Evolutionary conservation across 2,113 vertebrate species (phyloP).

Genomic region (Petaurus breviceps): DNA sequence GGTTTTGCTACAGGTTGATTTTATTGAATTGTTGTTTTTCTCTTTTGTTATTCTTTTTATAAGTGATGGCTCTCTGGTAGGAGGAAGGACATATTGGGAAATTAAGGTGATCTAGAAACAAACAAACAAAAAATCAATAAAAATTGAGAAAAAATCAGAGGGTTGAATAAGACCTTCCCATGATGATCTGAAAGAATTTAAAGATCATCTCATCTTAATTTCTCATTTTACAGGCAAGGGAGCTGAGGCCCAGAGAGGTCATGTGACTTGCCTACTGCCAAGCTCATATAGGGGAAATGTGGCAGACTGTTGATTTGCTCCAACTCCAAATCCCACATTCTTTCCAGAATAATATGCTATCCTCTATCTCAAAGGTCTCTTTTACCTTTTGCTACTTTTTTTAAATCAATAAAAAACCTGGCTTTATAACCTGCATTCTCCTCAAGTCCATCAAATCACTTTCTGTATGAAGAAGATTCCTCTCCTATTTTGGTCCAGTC

Average conservation of each 20-base stretch:
- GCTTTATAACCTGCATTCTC: neutral
- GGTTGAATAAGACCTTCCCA: neutral
- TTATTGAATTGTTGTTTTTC: neutral
- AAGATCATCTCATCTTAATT: neutral
- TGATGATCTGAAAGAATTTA: neutral
- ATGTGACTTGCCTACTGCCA: neutral
- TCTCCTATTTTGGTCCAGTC: neutral
- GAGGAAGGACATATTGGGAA: neutral
- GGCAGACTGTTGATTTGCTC: neutral
- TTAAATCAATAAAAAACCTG: neutral
- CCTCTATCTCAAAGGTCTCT: neutral
- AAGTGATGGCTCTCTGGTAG: neutral
- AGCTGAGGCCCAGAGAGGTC: neutral
- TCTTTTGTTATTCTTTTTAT: neutral
- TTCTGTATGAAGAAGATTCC: neutral
- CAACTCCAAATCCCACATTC: neutral
- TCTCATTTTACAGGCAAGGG: neutral
- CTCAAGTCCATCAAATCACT: neutral
- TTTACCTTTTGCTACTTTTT: neutral
- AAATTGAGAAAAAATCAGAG: neutral
- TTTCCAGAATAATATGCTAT: neutral
- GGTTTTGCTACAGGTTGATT: neutral
- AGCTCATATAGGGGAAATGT: neutral
- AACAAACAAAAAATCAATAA: no score
- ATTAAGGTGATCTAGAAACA: neutral